Base-by-base conservation (phyloP, 2,888 invertebrate species). In the Bellardia pandia region DNA sequence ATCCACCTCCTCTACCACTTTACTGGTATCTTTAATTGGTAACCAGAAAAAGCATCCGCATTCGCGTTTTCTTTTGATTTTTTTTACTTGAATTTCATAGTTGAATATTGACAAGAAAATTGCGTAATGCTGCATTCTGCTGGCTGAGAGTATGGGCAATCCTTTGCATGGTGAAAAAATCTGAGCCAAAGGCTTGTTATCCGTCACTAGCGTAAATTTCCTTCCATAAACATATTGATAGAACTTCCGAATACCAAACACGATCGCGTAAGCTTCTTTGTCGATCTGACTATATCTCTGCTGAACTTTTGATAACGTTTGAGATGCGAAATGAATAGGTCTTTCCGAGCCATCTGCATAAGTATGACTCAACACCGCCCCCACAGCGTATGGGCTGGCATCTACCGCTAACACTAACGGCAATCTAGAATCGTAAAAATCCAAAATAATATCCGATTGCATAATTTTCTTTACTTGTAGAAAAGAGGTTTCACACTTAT, bases 191-290 rank as follows among this genome's bases (percentile, higher is more conserved):
- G 87, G 71, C 23, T 86, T 86, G 33, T 89, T 86, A 64, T 88
- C 88, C 1, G 93, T 93, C 11, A 90, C 53, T 13, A 94, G 87
- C 0, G 89, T 91, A 86, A 94, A 94, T 7, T 90, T 86, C 4
- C 92, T 84, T 6, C 93, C 94, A 87, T 90, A 92, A 2, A 94
- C 33, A 88, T 92, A 94, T 9, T 91, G 89, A 77, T 92, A 91
- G 87, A 94, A 94, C 86, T 91, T 90, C 58, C 90, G 89, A 1
- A 93, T 89, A 3, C 91, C 92, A 78, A 90, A 93, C 23, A 92
- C 86, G 11, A 93, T 89, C 6, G 91, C 90, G 11, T 92, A 90
- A 2, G 92, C 93, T 88, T 91, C 90, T 37, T 76, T 66, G 48
- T 86, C n/a, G n/a, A n/a, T n/a, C 86, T 76, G 60, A 13, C 82